These are phyloP conservation scores for Pangasius sanitwongsei DNA, from an alignment of 2,797 vertebrate species.

Conservation along the genomic window DNA sequence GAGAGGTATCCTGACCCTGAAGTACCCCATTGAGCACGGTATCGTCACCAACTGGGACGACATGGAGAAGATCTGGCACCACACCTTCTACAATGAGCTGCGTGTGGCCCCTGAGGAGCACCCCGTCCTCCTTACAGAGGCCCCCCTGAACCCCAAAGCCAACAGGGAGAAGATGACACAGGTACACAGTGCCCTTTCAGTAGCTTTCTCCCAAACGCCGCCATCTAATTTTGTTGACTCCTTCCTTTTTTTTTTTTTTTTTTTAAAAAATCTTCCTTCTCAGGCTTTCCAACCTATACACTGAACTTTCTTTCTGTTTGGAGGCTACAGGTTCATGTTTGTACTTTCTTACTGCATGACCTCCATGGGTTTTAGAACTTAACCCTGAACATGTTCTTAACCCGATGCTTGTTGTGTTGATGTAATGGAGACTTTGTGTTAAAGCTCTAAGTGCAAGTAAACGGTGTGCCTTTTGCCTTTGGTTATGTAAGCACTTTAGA, in stretches of 20 bases:
- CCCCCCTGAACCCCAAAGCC: constrained; percentile 89
- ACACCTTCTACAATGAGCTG: constrained; percentile 98
- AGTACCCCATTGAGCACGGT: constrained; percentile 96
- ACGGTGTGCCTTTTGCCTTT: neutral
- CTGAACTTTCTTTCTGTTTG: constrained; percentile 74
- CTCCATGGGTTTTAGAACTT: constrained; percentile 8
- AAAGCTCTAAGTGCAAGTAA: neutral
- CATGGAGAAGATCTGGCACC: constrained; percentile 89
- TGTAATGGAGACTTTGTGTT: neutral
- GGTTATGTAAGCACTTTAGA: neutral
- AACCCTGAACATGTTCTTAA: neutral
- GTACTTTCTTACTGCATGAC: constrained; percentile 62
- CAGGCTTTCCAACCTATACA: constrained; percentile 85
- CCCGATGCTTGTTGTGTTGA: neutral
- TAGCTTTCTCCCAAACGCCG: neutral
- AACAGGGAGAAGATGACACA: constrained; percentile 94
- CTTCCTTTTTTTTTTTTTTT: neutral
- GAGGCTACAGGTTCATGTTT: constrained; percentile 85
- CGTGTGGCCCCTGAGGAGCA: constrained; percentile 96
- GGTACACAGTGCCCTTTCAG: constrained; percentile 62
- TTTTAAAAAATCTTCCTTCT: constrained; percentile 60
- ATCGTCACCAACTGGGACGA: constrained; percentile 88
- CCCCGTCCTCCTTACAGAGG: constrained; percentile 96
- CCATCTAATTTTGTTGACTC: constrained; percentile 17
- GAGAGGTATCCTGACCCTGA: constrained; percentile 95